Evolutionary conservation across 2,113 vertebrate genomes (phyloP).

Genomic region (Centropus unirufus): DNA sequence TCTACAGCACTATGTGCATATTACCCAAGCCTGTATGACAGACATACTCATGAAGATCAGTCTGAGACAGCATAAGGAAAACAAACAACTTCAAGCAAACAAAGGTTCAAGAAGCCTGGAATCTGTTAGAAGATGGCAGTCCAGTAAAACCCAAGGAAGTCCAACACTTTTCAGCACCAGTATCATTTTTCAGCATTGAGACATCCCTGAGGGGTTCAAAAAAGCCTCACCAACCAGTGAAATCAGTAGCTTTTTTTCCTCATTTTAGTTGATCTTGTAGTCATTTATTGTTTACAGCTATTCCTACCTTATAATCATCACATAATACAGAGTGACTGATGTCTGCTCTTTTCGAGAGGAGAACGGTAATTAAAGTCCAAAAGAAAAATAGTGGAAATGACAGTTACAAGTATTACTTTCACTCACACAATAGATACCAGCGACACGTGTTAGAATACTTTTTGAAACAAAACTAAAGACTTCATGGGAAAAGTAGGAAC

Average conservation of each 20-base stretch:
- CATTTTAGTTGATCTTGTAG: background rate
- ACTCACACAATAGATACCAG: background rate
- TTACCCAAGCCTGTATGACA: background rate
- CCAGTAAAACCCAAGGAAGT: background rate
- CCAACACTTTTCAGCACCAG: background rate
- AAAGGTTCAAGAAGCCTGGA: background rate
- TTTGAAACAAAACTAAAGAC: background rate
- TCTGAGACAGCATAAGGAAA: background rate
- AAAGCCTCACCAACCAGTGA: background rate
- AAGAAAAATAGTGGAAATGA: background rate
- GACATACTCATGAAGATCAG: background rate
- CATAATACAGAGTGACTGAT: background rate
- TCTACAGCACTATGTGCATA: accelerated
- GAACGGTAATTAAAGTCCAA: background rate
- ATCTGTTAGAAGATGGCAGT: background rate
- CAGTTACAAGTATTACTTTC: background rate
- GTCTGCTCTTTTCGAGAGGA: background rate
- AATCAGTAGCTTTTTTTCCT: background rate
- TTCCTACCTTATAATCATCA: background rate
- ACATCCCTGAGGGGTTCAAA: background rate
- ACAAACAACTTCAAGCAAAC: background rate
- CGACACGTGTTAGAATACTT: background rate
- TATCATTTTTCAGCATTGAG: background rate
- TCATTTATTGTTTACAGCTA: background rate
- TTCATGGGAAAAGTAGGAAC: background rate